Evolutionary conservation across 2,113 vertebrate species (phyloP).

Genomic region (Puntigrus tetrazona): DNA sequence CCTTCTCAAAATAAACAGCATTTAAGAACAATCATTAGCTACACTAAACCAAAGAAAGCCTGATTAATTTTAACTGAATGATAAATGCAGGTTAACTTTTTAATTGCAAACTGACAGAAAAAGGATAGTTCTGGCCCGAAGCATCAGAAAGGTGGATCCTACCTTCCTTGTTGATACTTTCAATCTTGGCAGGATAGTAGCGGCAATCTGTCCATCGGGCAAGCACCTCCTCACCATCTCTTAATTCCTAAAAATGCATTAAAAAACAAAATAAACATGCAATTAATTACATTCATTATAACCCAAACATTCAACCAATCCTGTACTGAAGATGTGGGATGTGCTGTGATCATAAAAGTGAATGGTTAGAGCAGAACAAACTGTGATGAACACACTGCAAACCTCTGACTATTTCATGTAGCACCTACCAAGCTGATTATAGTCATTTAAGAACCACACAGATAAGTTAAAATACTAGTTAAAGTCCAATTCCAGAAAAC

Average conservation of each 20-base stretch:
- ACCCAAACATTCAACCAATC: neutral
- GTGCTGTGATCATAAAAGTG: slow-evolving; percentile 4
- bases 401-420: neutral
- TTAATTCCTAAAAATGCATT: slow-evolving; percentile 79
- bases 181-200: slow-evolving; percentile 91
- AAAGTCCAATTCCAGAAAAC: neutral
- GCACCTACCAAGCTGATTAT: neutral
- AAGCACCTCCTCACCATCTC: slow-evolving; percentile 87
- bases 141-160: slow-evolving; percentile 53
- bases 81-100: neutral
- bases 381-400: neutral
- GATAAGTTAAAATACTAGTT: neutral
- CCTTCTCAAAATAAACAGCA: neutral
- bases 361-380: slow-evolving; percentile 12
- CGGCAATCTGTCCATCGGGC: slow-evolving; percentile 92
- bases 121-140: neutral
- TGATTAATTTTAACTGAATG: neutral
- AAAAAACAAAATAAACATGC: slow-evolving; percentile 46
- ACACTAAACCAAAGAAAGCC: neutral
- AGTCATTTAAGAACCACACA: neutral
- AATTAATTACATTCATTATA: neutral
- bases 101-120: neutral
- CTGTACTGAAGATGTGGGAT: neutral
- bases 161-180: slow-evolving; percentile 89
- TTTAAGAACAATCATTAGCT: neutral